phyloP scores from a whole-genome alignment of 2,113 vertebrate genomes.

The Anseranas semipalmata region DNA sequence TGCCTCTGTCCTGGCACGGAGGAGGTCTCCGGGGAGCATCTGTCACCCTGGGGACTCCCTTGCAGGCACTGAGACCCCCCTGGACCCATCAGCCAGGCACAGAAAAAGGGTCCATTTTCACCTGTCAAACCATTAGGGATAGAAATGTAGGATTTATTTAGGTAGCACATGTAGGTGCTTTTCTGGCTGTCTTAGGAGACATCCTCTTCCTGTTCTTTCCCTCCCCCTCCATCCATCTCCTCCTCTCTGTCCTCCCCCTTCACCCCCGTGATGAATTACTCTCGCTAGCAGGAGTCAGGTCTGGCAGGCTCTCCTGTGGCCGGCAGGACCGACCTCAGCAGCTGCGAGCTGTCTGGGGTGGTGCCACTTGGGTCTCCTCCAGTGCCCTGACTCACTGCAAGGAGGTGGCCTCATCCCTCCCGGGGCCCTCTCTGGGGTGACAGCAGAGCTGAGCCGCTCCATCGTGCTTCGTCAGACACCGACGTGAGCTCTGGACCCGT shows the following conservation, averaged over 20 bases:
- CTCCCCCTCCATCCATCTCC: fast-evolving
- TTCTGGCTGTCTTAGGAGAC: neutral
- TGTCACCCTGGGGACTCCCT: neutral
- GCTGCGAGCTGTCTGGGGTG: fast-evolving
- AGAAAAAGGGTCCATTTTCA: neutral
- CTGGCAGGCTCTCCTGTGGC: neutral
- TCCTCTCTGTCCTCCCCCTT: neutral
- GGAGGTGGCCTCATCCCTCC: neutral
- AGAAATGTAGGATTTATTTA: neutral
- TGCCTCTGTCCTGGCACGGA: fast-evolving
- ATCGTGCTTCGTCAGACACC: neutral
- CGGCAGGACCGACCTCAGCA: neutral
- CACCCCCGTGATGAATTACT: fast-evolving
- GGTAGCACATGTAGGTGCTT: fast-evolving
- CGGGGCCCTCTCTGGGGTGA: too few species aligned
- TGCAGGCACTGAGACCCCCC: neutral
- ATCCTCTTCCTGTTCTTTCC: neutral
- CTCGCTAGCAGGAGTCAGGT: neutral
- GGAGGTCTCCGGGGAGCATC: neutral
- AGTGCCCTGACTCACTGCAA: neutral
- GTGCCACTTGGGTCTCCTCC: neutral
- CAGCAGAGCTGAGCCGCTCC: neutral
- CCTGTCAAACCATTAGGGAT: neutral
- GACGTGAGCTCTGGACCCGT: neutral
- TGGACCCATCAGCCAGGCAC: neutral